Evolutionary conservation across 2,888 invertebrate genomes (phyloP), one percentile per base, ranked within the genome.

Genomic region (Miltochrista miniata): DNA sequence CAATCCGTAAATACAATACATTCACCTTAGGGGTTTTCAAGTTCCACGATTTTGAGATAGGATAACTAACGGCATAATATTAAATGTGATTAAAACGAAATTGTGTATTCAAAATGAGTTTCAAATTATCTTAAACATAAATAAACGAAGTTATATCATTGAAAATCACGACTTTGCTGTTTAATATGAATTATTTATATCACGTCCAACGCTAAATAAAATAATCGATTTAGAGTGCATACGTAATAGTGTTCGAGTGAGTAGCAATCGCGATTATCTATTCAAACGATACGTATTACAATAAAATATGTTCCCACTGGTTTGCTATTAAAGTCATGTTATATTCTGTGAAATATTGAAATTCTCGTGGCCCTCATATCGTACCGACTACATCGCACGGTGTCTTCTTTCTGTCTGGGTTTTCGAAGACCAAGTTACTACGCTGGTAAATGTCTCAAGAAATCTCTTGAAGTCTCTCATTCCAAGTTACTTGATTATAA

Each of bases 251-350:
- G 37, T 36, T 49, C 54, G 43, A 50, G 46, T 56, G 50, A 56
- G 57, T 51, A 53, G 47, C 40, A 44, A 54, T 34, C 29, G 45
- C 45, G 59, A 56, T 55, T 55, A 54, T 51, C 51, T 42, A 62
- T 62, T 57, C 50, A 52, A 59, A 45, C 34, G 48, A 31, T 49
- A 14, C 31, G 9, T 50, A 49, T 44, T 36, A 48, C 40, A 51
- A 53, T 59, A 56, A 52, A 55, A 56, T 53, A 55, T 48, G 47
- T 62, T 64, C 59, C 65, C 65, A 59, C 53, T 49, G 56, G 48
- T 56, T 30, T 38, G 56, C 40, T 47, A 59, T 54, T 56, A 48
- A 46, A 55, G 45, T 55, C 47, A 58, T 49, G 54, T 51, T 48
- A 47, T 41, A 62, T 36, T 35, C 57, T 51, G 45, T n/a, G n/a